Evolutionary conservation across 1,140 invertebrate species (phyloP), one percentile per base, ranked within the genome.

Genomic region (Hycleus cichorii): DNA sequence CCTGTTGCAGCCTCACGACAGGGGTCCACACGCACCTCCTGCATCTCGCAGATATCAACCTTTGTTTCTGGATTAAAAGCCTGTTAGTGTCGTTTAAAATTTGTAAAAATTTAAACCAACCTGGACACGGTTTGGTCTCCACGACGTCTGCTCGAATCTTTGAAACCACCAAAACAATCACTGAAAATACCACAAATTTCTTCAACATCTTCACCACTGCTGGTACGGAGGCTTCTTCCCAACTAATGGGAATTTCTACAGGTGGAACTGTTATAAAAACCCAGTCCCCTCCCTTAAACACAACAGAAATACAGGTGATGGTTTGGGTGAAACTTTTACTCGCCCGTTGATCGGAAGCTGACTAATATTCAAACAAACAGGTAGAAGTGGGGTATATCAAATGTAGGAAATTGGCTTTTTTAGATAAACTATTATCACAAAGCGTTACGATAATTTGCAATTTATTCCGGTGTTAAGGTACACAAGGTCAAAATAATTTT

Each of bases 1-100:
- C 39, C 46, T 12, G n/a, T 45, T 25, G 47, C 26, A n/a, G 56
- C 55, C 39, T 58, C 56, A 44, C 58, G 52, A 40, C 60, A 62
- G 1, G 55, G 55, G 7, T 57, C 44, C 6, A 62, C 40, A 44
- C 50, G 51, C 7, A 54, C 56, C 58, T 52, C 45, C 47, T 62
- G 52, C 40, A 62, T 42, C 27, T 46, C 47, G 27, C 60, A 62
- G 24, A 47, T 24, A 32, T 39, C 39, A 10, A 40, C 47, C 25
- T 56, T 45, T 10, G 51, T 26, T 46, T 56, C 53, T 48, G 8
- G 12, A 39, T 7, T 18, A 18, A 52, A 18, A 24, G 18, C 2
- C 18, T 18, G 18, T 18, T 18, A 18, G 18, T 18, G 0, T 18
- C 18, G 18, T 18, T 18, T 18, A 18, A 18, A 18, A 18, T 18